phyloP scores from a whole-genome alignment of 2,797 vertebrate species.

The Pseudopleuronectes americanus region DNA sequence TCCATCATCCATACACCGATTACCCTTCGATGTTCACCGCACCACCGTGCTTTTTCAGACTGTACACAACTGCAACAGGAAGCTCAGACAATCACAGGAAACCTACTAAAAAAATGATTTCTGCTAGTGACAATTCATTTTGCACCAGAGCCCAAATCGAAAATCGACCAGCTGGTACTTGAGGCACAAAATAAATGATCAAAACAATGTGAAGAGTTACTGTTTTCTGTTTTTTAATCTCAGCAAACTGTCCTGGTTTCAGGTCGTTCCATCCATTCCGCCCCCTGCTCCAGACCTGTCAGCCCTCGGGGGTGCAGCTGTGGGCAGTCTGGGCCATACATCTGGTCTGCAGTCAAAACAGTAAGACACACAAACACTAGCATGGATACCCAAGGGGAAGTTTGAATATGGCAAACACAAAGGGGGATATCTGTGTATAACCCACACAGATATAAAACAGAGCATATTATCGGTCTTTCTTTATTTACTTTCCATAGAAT shows the following conservation, averaged over 20 bases:
- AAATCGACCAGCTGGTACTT: too few species aligned
- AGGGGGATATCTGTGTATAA: neutral
- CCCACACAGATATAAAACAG: neutral
- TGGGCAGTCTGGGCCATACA: constrained; percentile 97
- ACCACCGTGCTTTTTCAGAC: neutral
- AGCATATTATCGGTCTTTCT: neutral
- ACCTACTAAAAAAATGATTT: too few species aligned
- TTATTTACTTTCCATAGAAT: neutral
- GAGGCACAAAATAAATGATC: too few species aligned
- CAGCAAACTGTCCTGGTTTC: constrained; percentile 13
- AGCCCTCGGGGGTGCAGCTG: constrained; percentile 92
- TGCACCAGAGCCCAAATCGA: too few species aligned
- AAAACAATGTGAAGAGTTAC: too few species aligned
- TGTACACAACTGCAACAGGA: neutral
- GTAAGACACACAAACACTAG: constrained; percentile 77
- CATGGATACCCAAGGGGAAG: neutral
- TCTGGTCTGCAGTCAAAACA: constrained; percentile 93
- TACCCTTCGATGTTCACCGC: too few species aligned
- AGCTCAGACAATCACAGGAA: neutral
- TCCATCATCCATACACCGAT: too few species aligned
- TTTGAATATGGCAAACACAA: neutral
- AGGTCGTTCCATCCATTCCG: constrained; percentile 94
- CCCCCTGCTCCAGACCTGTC: constrained; percentile 87
- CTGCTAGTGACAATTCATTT: too few species aligned
- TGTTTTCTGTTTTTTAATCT: neutral